Evolutionary conservation across 2,113 vertebrate genomes (phyloP).

Genomic region (Oncorhynchus tshawytscha): DNA sequence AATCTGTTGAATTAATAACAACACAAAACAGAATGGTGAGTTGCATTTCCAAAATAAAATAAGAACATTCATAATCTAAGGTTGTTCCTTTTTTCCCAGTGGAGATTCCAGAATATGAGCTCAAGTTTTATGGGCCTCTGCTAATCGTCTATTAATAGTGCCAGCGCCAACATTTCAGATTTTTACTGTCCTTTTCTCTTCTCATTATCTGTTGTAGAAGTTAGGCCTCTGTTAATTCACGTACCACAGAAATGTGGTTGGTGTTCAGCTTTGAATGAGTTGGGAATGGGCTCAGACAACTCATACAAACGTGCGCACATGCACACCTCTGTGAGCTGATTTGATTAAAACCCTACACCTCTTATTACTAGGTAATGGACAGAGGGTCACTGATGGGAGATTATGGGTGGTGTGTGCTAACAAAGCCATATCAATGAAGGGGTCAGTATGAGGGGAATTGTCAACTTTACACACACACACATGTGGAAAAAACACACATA

Average conservation of each 20-base stretch:
- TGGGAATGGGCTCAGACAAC: not conserved
- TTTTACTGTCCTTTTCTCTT: conserved; percentile 62
- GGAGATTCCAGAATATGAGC: conserved; percentile 61
- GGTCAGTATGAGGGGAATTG: conserved; percentile 19
- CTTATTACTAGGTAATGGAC: conserved; percentile 1
- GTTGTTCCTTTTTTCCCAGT: conserved; percentile 2
- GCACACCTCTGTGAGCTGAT: not conserved
- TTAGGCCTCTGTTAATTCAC: conserved; percentile 49
- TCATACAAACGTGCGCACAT: not conserved
- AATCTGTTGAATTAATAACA: conserved; percentile 61
- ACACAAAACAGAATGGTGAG: conserved; percentile 66
- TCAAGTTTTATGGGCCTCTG: conserved; percentile 62
- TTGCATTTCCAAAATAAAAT: conserved; percentile 66
- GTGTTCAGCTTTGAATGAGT: conserved; percentile 32
- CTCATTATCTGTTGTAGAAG: conserved; percentile 64
- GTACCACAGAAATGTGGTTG: conserved; percentile 45
- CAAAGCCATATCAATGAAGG: not conserved
- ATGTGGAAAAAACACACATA: not conserved
- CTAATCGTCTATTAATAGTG: conserved; percentile 67
- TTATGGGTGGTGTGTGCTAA: not conserved
- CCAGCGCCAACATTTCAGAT: conserved; percentile 59
- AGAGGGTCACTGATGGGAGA: not conserved
- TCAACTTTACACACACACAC: not conserved
- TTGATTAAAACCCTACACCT: conserved; percentile 21
- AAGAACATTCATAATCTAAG: conserved; percentile 36